Percentiles rank a stretch among this genome's conserved stretches.
These are phyloP conservation scores for Sinocyclocheilus maitianheensis DNA, from an alignment of 2,113 vertebrate genomes.

Conservation along the genomic window DNA sequence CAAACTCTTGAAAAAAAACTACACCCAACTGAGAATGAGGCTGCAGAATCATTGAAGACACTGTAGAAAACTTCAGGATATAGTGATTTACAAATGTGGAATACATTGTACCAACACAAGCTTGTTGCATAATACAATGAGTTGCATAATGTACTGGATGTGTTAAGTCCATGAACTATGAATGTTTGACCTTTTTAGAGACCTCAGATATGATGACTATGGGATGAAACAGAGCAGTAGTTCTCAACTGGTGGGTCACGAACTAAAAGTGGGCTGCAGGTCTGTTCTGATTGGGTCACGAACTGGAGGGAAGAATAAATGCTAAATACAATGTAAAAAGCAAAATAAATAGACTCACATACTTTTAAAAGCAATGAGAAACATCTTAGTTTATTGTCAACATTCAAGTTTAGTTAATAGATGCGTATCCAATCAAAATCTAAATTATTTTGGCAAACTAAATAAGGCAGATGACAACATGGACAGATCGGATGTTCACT, in stretches of 20 bases:
- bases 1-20: neutral
- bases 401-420: neutral
- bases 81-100: neutral
- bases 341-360: neutral
- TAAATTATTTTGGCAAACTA: neutral
- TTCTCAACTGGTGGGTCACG: neutral
- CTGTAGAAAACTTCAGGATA: neutral
- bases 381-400: neutral
- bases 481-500: neutral
- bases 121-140: constrained; percentile 2
- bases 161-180: neutral
- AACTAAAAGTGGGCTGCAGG: neutral
- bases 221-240: neutral
- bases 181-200: neutral
- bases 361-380: neutral
- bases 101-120: neutral
- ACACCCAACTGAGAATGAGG: neutral
- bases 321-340: neutral
- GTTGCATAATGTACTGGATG: neutral
- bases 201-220: constrained; percentile 1
- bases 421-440: neutral
- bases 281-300: neutral
- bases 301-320: neutral
- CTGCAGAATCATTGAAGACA: neutral
- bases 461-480: neutral